Conservation (phyloP, 2,113 vertebrate species). For the Pomatorhinus ruficollis region DNA sequence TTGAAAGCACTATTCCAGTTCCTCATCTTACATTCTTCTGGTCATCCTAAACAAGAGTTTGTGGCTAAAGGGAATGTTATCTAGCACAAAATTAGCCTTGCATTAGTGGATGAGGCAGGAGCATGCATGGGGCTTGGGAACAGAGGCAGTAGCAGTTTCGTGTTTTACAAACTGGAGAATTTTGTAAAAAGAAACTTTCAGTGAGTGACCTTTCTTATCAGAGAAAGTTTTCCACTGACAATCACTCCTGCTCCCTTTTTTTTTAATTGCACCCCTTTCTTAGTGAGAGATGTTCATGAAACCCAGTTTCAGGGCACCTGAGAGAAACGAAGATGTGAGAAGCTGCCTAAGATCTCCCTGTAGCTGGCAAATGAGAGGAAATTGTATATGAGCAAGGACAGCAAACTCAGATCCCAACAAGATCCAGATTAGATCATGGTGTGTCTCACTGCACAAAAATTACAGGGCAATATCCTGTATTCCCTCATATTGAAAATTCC, state of each 20-base stretch:
- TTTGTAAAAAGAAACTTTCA: neutral
- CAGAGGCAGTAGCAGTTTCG: neutral
- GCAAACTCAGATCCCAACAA: neutral
- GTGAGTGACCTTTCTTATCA: conserved; percentile 1
- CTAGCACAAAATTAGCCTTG: neutral
- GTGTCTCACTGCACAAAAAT: neutral
- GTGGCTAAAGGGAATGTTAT: neutral
- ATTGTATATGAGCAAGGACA: neutral
- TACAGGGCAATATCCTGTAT: neutral
- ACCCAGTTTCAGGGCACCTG: neutral
- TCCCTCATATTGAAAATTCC: neutral
- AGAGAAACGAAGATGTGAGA: neutral
- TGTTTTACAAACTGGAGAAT: neutral
- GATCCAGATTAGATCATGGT: neutral
- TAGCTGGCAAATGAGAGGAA: neutral
- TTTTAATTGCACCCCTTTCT: neutral
- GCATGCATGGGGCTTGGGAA: neutral
- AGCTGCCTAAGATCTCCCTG: neutral
- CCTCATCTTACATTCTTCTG: neutral
- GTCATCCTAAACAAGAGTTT: neutral
- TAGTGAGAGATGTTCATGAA: neutral
- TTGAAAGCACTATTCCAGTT: neutral
- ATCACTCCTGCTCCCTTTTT: neutral
- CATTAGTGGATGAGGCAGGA: neutral
- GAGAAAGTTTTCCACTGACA: neutral